These are phyloP conservation scores for Emydoidea blandingii DNA, from an alignment of 2,797 vertebrate genomes.

Conservation along the genomic window DNA sequence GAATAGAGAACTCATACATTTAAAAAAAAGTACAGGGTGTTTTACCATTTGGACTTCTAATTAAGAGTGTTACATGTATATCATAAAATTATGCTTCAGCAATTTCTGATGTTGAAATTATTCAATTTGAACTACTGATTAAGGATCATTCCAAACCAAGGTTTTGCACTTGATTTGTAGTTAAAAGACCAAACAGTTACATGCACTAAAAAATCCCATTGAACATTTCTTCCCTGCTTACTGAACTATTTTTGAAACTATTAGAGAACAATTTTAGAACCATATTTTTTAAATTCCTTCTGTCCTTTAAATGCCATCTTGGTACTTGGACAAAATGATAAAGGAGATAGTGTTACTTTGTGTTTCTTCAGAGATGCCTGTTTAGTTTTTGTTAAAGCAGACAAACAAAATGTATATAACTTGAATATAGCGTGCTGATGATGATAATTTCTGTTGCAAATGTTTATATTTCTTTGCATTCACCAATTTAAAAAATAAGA, in stretches of 20 bases:
- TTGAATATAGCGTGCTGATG: background rate
- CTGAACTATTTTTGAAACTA: background rate
- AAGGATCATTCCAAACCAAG: background rate
- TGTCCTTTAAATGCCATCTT: fast-evolving
- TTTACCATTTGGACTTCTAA: conserved; percentile 29
- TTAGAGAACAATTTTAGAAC: background rate
- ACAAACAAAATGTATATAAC: background rate
- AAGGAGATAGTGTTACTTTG: background rate
- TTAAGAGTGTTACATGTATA: background rate
- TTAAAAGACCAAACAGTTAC: background rate
- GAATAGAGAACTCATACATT: conserved; percentile 11
- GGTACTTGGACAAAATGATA: background rate
- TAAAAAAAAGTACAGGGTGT: background rate
- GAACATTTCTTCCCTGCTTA: background rate
- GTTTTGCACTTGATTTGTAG: background rate
- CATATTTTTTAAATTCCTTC: background rate
- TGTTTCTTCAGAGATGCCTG: background rate
- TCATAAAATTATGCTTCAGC: background rate
- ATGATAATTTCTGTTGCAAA: background rate
- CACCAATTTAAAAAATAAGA: background rate
- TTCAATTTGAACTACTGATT: background rate
- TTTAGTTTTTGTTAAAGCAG: background rate
- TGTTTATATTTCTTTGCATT: background rate
- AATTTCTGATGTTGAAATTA: background rate
- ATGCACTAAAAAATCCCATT: background rate